Evolutionary conservation across 1,140 invertebrate species (phyloP).

Genomic region (Diprion similis): DNA sequence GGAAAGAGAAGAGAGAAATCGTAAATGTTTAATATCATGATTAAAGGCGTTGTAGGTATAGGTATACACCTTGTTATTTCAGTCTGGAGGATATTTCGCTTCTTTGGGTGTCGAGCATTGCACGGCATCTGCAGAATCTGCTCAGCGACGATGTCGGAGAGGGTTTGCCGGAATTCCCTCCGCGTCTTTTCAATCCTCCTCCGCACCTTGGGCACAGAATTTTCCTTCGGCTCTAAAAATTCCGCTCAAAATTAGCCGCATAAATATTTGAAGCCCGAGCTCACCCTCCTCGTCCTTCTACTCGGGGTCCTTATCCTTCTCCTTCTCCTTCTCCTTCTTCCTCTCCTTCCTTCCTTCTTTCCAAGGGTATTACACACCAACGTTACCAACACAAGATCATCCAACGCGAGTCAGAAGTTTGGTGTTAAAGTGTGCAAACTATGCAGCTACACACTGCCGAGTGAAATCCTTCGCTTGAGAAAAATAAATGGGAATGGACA

Average conservation of each 20-base stretch:
- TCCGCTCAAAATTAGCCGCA: conserved; percentile 57
- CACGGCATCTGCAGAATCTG: no score
- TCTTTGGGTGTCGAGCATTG: neutral
- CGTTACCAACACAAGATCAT: no score
- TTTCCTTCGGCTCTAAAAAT: conserved; percentile 46
- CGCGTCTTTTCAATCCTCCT: conserved; percentile 12
- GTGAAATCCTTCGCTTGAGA: no score
- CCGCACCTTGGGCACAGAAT: no score
- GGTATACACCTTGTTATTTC: conserved; percentile 59
- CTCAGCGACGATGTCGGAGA: conserved; percentile 23
- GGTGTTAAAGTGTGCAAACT: no score
- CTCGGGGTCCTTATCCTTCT: no score
- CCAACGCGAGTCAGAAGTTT: no score
- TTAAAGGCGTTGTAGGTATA: conserved; percentile 55
- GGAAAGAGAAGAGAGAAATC: conserved; percentile 40
- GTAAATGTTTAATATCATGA: conserved; percentile 64
- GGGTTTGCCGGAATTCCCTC: conserved; percentile 20
- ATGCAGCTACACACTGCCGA: no score
- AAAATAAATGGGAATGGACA: conserved; percentile 25
- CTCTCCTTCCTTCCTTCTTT: no score
- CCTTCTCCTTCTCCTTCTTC: no score
- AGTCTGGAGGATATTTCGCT: conserved; percentile 58
- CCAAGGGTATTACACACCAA: no score
- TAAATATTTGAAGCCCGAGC: conserved; percentile 55
- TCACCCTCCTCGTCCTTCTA: no score